Evolutionary conservation across 2,113 vertebrate species (phyloP).

Genomic region (Labeo rohita): DNA sequence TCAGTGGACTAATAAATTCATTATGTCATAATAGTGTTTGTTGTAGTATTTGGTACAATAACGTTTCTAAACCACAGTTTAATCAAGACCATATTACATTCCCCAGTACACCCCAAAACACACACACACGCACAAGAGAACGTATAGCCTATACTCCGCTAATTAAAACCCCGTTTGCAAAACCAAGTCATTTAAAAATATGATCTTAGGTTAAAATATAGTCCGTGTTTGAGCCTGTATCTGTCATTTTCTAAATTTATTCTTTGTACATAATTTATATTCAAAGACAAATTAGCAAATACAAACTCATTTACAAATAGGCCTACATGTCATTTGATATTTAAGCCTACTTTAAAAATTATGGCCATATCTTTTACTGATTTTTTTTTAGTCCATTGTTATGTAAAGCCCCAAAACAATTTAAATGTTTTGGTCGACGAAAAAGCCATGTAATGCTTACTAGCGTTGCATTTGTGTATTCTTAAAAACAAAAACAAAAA

Average conservation of each 20-base stretch:
- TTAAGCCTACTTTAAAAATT: background rate
- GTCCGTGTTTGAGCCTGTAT: background rate
- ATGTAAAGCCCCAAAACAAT: background rate
- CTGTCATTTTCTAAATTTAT: background rate
- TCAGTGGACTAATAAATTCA: slow-evolving; percentile 89
- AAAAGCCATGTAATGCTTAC: background rate
- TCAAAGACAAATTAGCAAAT: slow-evolving; percentile 6
- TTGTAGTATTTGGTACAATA: background rate
- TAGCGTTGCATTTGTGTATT: background rate
- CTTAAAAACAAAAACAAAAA: background rate
- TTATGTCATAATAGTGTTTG: slow-evolving; percentile 61
- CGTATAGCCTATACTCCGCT: too few species aligned
- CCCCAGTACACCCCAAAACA: background rate
- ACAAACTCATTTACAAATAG: background rate
- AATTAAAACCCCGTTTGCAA: background rate
- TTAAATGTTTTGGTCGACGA: background rate
- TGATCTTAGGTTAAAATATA: background rate
- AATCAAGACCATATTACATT: background rate
- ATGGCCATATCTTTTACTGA: background rate
- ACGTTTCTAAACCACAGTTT: slow-evolving; percentile 3
- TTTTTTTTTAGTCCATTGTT: background rate
- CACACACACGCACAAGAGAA: background rate
- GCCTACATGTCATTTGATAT: background rate
- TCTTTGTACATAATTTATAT: too few species aligned
- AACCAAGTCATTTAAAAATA: background rate